Percentiles rank a stretch among this genome's conserved stretches.
Conservation (phyloP, 2,797 vertebrate genomes). For the Cichlasoma orientale region DNA sequence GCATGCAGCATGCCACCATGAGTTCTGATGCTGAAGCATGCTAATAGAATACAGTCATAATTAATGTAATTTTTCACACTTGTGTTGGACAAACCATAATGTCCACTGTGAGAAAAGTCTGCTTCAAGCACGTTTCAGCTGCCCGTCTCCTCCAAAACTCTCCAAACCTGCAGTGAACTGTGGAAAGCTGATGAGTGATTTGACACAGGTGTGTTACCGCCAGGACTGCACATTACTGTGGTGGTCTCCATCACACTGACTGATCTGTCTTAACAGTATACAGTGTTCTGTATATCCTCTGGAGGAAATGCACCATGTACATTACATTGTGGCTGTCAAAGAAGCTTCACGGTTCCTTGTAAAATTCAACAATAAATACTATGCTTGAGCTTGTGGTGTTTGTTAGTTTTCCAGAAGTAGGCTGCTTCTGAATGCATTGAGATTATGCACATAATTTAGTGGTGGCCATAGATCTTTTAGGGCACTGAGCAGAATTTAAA, state of each 20-base stretch:
- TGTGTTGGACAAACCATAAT: slow-evolving; percentile 17
- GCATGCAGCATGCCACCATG: neutral
- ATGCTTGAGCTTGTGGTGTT: slow-evolving; percentile 9
- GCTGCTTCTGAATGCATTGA: slow-evolving; percentile 22
- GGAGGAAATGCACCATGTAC: neutral
- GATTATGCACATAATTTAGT: slow-evolving; percentile 61
- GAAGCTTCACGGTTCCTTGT: neutral
- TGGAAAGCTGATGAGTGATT: slow-evolving; percentile 23
- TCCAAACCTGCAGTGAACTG: neutral
- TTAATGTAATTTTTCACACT: slow-evolving; percentile 48
- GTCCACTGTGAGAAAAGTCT: neutral
- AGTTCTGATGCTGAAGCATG: slow-evolving; percentile 1
- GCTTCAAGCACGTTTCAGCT: neutral
- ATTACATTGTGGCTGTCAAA: neutral
- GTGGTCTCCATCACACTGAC: slow-evolving; percentile 9
- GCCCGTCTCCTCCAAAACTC: neutral
- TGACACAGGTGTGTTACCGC: slow-evolving; percentile 15
- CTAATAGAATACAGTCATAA: slow-evolving; percentile 23
- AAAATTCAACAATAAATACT: neutral
- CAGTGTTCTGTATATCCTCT: neutral
- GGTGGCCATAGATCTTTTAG: slow-evolving; percentile 45
- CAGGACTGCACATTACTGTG: neutral
- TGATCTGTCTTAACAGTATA: neutral
- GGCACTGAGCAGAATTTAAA: slow-evolving; percentile 44
- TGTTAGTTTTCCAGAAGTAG: slow-evolving; percentile 21